A percentile compares a stretch with the other conserved stretches of the same genome.
These are phyloP conservation scores for Netelia inedita DNA, from an alignment of 2,888 invertebrate genomes.

Conservation along the genomic window DNA sequence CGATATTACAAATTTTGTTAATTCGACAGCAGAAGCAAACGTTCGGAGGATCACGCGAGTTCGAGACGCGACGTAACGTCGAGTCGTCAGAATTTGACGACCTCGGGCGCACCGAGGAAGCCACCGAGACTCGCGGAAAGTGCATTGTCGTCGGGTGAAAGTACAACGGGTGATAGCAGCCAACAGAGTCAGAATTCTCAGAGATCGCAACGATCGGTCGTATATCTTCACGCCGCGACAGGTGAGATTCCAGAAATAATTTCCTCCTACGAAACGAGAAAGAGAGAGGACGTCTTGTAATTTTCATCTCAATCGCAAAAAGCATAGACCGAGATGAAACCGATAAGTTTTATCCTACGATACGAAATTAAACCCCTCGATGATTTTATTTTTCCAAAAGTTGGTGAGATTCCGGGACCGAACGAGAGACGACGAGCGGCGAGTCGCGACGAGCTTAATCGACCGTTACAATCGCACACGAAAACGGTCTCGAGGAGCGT, in stretches of 20 bases:
- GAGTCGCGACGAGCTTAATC: constrained; percentile 91
- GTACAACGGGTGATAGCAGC: constrained; percentile 87
- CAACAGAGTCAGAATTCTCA: constrained; percentile 87
- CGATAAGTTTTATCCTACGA: not conserved
- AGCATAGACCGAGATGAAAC: not conserved
- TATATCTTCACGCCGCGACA: constrained; percentile 94
- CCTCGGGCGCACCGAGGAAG: constrained; percentile 80
- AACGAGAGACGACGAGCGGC: constrained; percentile 88
- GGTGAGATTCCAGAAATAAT: constrained; percentile 84
- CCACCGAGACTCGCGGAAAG: constrained; percentile 82
- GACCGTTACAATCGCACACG: constrained; percentile 88
- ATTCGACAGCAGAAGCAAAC: constrained; percentile 51
- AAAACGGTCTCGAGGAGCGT: constrained; percentile 92
- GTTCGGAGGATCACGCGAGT: constrained; percentile 78
- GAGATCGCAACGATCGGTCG: constrained; percentile 92
- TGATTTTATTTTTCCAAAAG: constrained; percentile 81
- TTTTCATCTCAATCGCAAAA: not conserved
- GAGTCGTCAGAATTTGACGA: constrained; percentile 80
- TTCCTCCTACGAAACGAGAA: not conserved
- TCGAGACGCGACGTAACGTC: constrained; percentile 80
- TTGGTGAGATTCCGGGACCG: constrained; percentile 94
- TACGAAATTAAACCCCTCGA: not conserved
- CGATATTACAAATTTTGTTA: not conserved
- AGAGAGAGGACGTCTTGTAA: not conserved
- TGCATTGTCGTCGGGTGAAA: constrained; percentile 84